phyloP scores from a whole-genome alignment of 92 coral and sea anemone genomes.

The Epizoanthus rinbou region DNA sequence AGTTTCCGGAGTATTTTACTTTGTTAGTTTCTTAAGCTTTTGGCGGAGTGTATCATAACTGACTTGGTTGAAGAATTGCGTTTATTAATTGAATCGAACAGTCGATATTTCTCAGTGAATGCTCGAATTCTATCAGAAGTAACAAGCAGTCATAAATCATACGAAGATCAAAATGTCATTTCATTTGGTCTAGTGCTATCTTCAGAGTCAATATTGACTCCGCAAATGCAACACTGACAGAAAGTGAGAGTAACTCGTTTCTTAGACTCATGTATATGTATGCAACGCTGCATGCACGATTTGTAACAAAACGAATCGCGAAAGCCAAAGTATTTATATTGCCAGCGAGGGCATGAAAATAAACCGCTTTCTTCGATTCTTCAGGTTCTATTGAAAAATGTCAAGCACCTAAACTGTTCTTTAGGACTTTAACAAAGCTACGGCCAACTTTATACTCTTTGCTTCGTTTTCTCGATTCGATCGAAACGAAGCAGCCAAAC shows the following conservation, averaged over 20 bases:
- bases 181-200: conserved; percentile 15
- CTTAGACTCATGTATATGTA: not conserved
- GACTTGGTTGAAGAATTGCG: not conserved
- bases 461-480: conserved; percentile 5
- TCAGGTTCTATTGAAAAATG: conserved; percentile 3
- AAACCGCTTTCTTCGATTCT: not conserved
- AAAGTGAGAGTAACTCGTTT: not conserved
- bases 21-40: not conserved
- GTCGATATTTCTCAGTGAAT: not conserved
- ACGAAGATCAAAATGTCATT: conserved; percentile 27
- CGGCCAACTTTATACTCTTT: no score
- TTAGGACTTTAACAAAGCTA: not conserved
- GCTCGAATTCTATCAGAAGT: conserved; percentile 11
- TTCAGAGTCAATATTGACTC: conserved; percentile 8
- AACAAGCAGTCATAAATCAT: conserved; percentile 40
- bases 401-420: conserved; percentile 8
- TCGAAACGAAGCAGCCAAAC: conserved; percentile 14
- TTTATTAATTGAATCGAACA: conserved; percentile 17
- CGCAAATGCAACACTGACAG: not conserved
- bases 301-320: not conserved
- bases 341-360: not conserved
- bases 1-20: conserved; percentile 33
- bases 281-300: not conserved
- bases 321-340: not conserved
- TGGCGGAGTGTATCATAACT: not conserved